Base-by-base conservation (phyloP, 2,797 vertebrate species). In the Channallabes apus region DNA sequence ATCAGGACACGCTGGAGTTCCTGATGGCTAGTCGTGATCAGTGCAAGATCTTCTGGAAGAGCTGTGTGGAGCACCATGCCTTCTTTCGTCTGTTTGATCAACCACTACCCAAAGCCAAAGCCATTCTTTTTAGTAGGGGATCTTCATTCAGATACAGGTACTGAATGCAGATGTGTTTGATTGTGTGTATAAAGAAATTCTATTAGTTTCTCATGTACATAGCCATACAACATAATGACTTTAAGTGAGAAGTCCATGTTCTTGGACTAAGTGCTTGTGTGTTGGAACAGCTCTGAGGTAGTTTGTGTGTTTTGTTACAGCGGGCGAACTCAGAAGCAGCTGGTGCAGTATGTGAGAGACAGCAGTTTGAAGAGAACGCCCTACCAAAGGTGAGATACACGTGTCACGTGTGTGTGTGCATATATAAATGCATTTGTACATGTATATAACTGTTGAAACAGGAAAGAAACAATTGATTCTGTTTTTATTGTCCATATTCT, bases 111-210 rank as follows among this genome's bases (percentile, higher is more conserved):
- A 98, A 96, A 91, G 91, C 97, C 85, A 99, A 97, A 96, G 93
- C 97, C 0, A 91, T 98, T 81, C 92, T 99, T 89, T 97, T 99
- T 93, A 97, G 94, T 80, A 93, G 98, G 89, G 98, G 98, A n/a
- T 99, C 98, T 4, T 99, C 98, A 0, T 99, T 99, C 94, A 95
- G 98, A 96, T 99, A 99, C 95, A 99, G 98, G 98, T 99, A 90
- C 27, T 18, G 24, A 3, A 2, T 51, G 24, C 1, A 7, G 46
- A 67, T 22, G 18, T 9, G 58, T 62, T 41, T n/a, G 15, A 65
- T 11, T 51, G 18, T 54, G n/a, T 54, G n/a, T 11, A 32, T 32
- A 24, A 7, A 18, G 7, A 2, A 5, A 15, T 3, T 80, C 61
- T 4, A 11, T 80, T 80, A 65, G 15, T 27, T 78, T n/a, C 59